phyloP scores from a whole-genome alignment of 2,797 vertebrate genomes.

The Neopelma chrysocephalum region DNA sequence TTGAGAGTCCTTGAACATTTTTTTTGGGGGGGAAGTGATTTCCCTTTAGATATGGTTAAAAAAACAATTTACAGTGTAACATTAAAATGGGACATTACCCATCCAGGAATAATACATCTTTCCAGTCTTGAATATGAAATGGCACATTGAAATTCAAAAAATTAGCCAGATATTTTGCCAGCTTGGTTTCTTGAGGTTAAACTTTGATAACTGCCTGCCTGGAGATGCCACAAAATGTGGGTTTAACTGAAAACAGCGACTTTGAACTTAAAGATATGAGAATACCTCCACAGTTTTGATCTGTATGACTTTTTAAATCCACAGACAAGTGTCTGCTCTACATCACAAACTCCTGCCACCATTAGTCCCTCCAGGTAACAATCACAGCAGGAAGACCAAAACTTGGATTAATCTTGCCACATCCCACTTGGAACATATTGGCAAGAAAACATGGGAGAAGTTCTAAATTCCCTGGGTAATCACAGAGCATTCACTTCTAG shows the following conservation, averaged over 20 bases:
- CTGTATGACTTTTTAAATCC: neutral
- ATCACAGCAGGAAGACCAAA: slow-evolving; percentile 1
- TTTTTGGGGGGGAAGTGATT: neutral
- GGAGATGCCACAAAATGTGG: neutral
- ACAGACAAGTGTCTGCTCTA: neutral
- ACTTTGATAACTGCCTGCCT: neutral
- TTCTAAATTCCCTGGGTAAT: neutral
- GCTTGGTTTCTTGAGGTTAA: neutral
- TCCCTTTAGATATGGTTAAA: neutral
- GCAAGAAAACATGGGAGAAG: neutral
- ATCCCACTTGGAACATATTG: slow-evolving; percentile 3
- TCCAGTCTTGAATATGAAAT: neutral
- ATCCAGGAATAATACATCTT: neutral
- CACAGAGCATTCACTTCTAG: neutral
- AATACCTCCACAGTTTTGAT: neutral
- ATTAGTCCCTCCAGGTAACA: neutral
- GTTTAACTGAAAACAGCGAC: neutral
- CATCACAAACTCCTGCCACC: neutral
- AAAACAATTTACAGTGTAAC: neutral
- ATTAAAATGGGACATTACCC: neutral
- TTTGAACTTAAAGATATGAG: neutral
- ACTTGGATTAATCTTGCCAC: neutral
- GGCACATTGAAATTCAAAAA: neutral
- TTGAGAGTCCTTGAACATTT: neutral
- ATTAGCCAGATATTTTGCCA: neutral